These are phyloP conservation scores for Cynoglossus semilaevis DNA, from an alignment of 2,113 vertebrate species.

Conservation along the genomic window DNA sequence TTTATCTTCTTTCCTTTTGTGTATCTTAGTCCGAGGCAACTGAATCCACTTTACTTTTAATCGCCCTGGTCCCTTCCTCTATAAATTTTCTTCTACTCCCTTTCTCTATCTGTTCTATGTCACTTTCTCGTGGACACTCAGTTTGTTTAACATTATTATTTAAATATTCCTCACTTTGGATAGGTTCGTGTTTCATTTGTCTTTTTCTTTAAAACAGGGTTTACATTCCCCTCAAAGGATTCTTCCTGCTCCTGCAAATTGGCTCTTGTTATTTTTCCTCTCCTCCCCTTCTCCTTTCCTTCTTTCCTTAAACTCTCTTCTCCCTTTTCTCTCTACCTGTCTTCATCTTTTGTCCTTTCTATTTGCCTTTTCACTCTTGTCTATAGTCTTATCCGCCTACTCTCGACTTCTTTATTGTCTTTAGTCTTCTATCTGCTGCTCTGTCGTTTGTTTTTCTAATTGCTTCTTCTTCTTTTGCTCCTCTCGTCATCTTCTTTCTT, in stretches of 20 bases:
- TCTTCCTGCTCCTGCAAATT: slow-evolving; percentile 9
- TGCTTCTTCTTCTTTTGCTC: too few relatives aligned
- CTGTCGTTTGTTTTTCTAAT: too few relatives aligned
- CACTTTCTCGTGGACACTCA: slow-evolving; percentile 10
- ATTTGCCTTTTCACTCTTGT: not conserved
- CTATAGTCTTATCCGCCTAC: too few relatives aligned
- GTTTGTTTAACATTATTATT: slow-evolving; percentile 46
- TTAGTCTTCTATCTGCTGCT: too few relatives aligned
- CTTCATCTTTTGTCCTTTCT: too few relatives aligned
- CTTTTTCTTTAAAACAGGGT: slow-evolving; percentile 1
- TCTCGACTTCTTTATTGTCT: too few relatives aligned
- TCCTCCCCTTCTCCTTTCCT: not conserved
- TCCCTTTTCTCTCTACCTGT: not conserved
- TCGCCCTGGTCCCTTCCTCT: not conserved
- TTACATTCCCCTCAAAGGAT: not conserved
- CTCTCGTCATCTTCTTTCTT: too few relatives aligned
- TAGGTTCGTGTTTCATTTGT: not conserved
- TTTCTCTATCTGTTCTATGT: slow-evolving; percentile 40
- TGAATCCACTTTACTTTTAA: slow-evolving; percentile 10
- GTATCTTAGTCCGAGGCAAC: not conserved
- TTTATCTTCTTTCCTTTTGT: slow-evolving; percentile 21
- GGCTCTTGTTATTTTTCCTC: not conserved
- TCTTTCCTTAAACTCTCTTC: not conserved
- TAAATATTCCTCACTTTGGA: slow-evolving; percentile 9
- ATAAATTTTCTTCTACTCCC: too few relatives aligned